A percentile compares a stretch with the other conserved stretches of the same genome.
Evolutionary conservation across 2,888 invertebrate species (phyloP).

Genomic region (Anthophora plumipes): DNA sequence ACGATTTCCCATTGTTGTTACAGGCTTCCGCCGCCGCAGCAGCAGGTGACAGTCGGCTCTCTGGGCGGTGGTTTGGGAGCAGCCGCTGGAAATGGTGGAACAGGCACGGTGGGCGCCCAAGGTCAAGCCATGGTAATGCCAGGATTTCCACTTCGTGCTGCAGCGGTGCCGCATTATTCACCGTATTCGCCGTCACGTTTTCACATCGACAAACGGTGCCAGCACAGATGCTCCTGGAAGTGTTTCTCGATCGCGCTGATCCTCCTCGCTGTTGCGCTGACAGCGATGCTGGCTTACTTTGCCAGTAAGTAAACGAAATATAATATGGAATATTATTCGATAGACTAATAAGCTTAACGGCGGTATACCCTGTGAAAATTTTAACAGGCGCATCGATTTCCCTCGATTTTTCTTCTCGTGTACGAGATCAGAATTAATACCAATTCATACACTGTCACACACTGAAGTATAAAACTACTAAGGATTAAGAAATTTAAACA

Average conservation of each 20-base stretch:
- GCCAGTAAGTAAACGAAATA: conserved; percentile 90
- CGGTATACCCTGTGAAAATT: background rate
- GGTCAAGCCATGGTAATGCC: conserved; percentile 94
- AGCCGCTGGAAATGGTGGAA: conserved; percentile 85
- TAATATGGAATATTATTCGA: background rate
- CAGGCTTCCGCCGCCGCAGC: conserved; percentile 86
- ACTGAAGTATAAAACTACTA: too few species aligned
- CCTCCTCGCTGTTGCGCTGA: conserved; percentile 94
- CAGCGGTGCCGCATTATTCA: conserved; percentile 92
- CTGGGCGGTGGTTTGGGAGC: conserved; percentile 86
- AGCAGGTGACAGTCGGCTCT: conserved; percentile 85
- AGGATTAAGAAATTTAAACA: too few species aligned
- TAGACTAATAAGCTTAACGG: background rate
- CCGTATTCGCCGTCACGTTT: conserved; percentile 96
- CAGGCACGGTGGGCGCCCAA: conserved; percentile 87
- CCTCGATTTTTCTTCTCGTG: too few species aligned
- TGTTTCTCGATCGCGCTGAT: conserved; percentile 97
- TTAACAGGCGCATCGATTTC: background rate
- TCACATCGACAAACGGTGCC: conserved; percentile 97
- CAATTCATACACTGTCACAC: too few species aligned
- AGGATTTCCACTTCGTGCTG: conserved; percentile 92
- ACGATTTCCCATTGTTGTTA: conserved; percentile 58
- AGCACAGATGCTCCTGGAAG: conserved; percentile 98
- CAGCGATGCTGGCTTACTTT: conserved; percentile 97
- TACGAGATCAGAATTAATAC: too few species aligned